Evolutionary conservation across 1,140 invertebrate genomes (phyloP), one percentile per base, ranked within the genome.

Genomic region (Drosophila nigrodunni): DNA sequence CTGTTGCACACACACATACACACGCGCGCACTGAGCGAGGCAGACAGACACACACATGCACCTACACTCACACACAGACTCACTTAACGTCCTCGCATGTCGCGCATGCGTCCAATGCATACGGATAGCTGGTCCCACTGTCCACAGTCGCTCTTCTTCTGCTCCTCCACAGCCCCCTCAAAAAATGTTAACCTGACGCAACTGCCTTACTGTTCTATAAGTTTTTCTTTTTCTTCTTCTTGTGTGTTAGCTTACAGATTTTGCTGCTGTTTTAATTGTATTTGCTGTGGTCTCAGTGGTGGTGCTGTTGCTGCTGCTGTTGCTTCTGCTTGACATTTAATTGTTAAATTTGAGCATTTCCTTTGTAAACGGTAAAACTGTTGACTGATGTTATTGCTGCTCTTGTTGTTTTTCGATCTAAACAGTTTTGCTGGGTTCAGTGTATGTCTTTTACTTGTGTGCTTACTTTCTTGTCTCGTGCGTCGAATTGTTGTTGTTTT

Each of bases 51-150:
- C 54, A 80, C 77, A 69, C 18, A 21, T 21, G 39, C 74, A 62
- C 58, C 50, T 66, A 66, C 62, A 64, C 58, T 59, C 69, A 66
- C 72, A 43, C 75, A 41, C 50, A 74, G 68, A 72, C 80, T 74
- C 59, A 80, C 77, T 88, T 64, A 87, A 67, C 49, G 52, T 72
- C 64, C 66, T 74, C 70, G 77, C 77, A 80, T 89, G 77, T 69
- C 80, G 80, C 83, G 74, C 83, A 77, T 80, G 83, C 83, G 85
- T 77, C 60, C 75, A 78, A 71, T 74, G 85, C 82, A 78, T 73
- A 78, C 68, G 78, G 18, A 59, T 49, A 50, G 72, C 66, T 49
- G 58, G 37, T 61, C 8, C 60, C 49, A 35, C 62, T 62, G 54
- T 61, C 8, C 49, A 35, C 62, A 59, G 54, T 61, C 8, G 39